These are phyloP conservation scores for Leuctra nigra DNA, from an alignment of 2,888 invertebrate genomes.

Conservation along the genomic window DNA sequence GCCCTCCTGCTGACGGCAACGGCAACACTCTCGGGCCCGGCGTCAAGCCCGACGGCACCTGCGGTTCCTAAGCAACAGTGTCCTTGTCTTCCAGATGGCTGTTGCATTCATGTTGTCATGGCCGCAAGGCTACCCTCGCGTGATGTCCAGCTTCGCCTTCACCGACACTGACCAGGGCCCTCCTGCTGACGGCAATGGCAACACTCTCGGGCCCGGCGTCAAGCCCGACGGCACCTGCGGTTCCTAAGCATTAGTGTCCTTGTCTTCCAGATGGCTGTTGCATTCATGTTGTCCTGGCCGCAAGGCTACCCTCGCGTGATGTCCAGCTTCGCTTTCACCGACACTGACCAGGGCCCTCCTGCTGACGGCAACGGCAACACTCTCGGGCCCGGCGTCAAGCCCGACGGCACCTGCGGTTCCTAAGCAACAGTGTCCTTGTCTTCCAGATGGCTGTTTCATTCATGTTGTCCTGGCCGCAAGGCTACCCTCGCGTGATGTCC, in stretches of 20 bases:
- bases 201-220: constrained; percentile 39
- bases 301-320: constrained; percentile 50
- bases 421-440: constrained; percentile 40
- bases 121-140: constrained; percentile 46
- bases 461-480: constrained; percentile 51
- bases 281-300: constrained; percentile 52
- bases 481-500: constrained; percentile 50
- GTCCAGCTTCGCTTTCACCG: constrained; percentile 46
- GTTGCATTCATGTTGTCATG: constrained; percentile 53
- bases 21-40: constrained; percentile 38
- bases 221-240: constrained; percentile 37
- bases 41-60: constrained; percentile 37
- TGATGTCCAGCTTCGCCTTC: constrained; percentile 51
- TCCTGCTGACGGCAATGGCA: constrained; percentile 37
- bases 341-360: constrained; percentile 39
- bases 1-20: constrained; percentile 39
- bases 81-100: constrained; percentile 44
- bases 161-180: constrained; percentile 38
- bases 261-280: constrained; percentile 43
- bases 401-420: constrained; percentile 38
- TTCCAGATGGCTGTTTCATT: constrained; percentile 45
- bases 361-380: constrained; percentile 38
- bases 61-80: too few species aligned
- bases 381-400: constrained; percentile 38
- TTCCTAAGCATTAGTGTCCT: constrained; percentile 41